Percentiles rank a stretch among this genome's conserved stretches.
phyloP scores from a whole-genome alignment of 1,140 invertebrate genomes.

The Rhagoletis zephyria region DNA sequence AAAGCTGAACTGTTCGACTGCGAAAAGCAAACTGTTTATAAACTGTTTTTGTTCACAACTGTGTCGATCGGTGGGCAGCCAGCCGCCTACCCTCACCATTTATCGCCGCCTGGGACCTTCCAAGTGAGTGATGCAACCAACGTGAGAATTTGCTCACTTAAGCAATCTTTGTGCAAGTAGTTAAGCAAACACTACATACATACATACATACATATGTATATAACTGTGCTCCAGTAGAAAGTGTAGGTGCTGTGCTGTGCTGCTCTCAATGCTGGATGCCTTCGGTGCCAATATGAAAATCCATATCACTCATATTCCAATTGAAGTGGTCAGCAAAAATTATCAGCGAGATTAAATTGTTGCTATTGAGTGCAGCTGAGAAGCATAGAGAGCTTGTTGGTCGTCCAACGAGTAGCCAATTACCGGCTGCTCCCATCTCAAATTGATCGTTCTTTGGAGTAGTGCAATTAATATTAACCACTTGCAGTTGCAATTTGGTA shows the following conservation, averaged over 20 bases:
- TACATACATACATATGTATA: neutral
- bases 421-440: too few species aligned
- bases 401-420: neutral
- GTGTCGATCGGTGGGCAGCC: neutral
- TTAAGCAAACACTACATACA: too few species aligned
- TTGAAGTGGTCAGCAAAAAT: neutral
- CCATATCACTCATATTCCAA: neutral
- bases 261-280: neutral
- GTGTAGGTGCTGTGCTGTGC: neutral
- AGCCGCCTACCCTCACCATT: neutral
- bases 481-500: neutral
- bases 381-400: neutral
- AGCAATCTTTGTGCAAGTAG: neutral
- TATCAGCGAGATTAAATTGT: neutral
- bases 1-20: constrained; percentile 21
- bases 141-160: neutral
- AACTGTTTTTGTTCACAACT: neutral
- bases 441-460: neutral
- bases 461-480: neutral
- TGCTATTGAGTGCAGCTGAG: neutral
- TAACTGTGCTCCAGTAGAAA: neutral
- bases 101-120: constrained; percentile 1
- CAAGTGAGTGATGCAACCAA: neutral
- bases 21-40: constrained; percentile 44
- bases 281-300: neutral